Evolutionary conservation across 2,113 vertebrate genomes (phyloP), one percentile per base, ranked within the genome.

Genomic region (Rhombomys opimus): DNA sequence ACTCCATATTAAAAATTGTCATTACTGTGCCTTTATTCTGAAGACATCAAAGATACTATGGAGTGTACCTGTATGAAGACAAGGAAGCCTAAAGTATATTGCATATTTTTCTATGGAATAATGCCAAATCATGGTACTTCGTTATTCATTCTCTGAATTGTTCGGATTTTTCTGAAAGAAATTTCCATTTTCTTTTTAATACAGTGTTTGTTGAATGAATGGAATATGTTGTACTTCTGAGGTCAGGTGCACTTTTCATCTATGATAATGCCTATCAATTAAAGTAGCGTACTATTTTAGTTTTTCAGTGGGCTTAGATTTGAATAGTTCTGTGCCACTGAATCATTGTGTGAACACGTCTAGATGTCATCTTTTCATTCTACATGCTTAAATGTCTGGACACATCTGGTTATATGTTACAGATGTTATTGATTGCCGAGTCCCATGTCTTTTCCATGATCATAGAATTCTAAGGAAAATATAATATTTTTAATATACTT

Each of bases 21-120:
- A 96, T 96, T 95, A 97, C 57, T 96, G 68, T 97, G 86, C 41
- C 57, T 98, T 95, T 96, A 93, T 96, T 82, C 86, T 84, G 86
- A 94, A 72, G 72, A 97, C 95, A 97, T 97, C 94, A 97, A 98
- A 97, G 96, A 95, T 97, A 95, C 35, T 77, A 84, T 95, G 93
- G 76, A 23, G 52, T 72, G 10, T 95, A 65, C 89, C 92, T 97
- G 41, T 95, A 85, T 95, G 94, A 96, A 97, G 95, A 96, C 59
- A 94, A 96, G 70, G 89, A 95, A 91, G n/a, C 81, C 72, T 84
- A 41, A 93, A 97, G 68, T 93, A 86, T 91, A 87, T 72, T 95
- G 87, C 52, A 96, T 94, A 87, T 94, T 92, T 97, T 97, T 94
- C 77, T 96, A 80, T 76, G 88, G 80, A 92, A 88, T 82, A 93